phyloP scores from a whole-genome alignment of 2,797 vertebrate genomes.

The Prunella strophiata region DNA sequence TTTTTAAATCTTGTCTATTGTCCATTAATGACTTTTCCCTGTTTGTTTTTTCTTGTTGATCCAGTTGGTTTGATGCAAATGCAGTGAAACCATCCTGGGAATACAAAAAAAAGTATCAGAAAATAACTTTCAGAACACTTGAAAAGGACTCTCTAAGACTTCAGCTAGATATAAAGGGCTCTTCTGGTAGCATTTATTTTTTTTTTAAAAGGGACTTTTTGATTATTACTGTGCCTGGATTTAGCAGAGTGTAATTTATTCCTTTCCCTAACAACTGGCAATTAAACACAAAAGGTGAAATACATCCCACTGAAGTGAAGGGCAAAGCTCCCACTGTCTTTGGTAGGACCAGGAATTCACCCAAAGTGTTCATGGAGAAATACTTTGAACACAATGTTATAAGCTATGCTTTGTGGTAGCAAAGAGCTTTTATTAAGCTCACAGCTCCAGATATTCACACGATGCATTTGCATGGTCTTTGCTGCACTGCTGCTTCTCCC shows the following conservation, averaged over 20 bases:
- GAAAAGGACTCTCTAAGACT: background rate
- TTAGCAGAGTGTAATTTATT: background rate
- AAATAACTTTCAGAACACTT: slow-evolving; percentile 6
- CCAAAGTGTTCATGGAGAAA: background rate
- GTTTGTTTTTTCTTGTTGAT: slow-evolving; percentile 30
- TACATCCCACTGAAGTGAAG: background rate
- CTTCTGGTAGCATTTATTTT: background rate
- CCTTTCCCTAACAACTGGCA: background rate
- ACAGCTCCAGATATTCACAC: background rate
- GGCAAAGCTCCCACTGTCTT: background rate
- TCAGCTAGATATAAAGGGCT: background rate
- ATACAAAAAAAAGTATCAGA: background rate
- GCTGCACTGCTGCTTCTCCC: background rate
- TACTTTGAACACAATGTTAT: background rate
- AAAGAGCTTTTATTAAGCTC: background rate
- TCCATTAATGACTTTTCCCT: background rate
- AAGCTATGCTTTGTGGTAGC: background rate
- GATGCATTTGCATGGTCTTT: background rate
- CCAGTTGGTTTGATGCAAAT: slow-evolving; percentile 38
- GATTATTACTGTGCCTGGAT: background rate
- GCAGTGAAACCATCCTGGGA: background rate
- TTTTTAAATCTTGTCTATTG: slow-evolving; percentile 46
- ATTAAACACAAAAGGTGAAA: slow-evolving; percentile 11
- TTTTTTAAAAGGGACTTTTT: background rate
- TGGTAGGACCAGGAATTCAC: background rate